Evolutionary conservation across 2,113 vertebrate genomes (phyloP).

Genomic region (Eonycteris spelaea): DNA sequence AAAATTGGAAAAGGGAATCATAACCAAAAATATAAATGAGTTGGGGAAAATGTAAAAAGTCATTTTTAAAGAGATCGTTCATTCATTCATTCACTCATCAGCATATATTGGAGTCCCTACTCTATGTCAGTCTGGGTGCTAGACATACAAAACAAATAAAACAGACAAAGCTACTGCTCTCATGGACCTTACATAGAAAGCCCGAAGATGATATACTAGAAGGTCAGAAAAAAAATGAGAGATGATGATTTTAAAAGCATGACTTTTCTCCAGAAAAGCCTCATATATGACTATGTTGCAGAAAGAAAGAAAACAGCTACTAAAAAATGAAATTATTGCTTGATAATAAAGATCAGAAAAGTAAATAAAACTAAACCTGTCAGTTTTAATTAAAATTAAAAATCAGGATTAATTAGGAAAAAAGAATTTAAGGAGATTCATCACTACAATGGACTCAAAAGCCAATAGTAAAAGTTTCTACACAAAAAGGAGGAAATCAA

Average conservation of each 20-base stretch:
- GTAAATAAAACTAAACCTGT: neutral
- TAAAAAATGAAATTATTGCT: neutral
- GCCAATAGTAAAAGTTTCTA: neutral
- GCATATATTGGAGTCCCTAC: neutral
- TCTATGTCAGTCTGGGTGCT: neutral
- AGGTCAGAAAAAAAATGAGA: no score
- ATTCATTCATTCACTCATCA: neutral
- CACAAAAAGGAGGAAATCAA: neutral
- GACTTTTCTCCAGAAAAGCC: neutral
- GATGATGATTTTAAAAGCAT: neutral
- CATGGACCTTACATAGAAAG: neutral
- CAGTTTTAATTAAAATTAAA: neutral
- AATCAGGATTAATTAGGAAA: neutral
- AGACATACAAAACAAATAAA: neutral
- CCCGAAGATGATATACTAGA: neutral
- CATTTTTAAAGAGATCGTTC: neutral
- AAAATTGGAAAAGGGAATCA: neutral
- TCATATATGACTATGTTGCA: neutral
- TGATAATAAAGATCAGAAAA: neutral
- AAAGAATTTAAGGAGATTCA: neutral
- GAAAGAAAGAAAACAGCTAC: neutral
- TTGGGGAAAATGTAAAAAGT: neutral
- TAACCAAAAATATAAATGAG: neutral
- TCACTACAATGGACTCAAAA: neutral
- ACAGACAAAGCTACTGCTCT: rapidly evolving